Evolutionary conservation across 2,888 invertebrate genomes (phyloP).

Genomic region (Petrolisthes manimaculis): DNA sequence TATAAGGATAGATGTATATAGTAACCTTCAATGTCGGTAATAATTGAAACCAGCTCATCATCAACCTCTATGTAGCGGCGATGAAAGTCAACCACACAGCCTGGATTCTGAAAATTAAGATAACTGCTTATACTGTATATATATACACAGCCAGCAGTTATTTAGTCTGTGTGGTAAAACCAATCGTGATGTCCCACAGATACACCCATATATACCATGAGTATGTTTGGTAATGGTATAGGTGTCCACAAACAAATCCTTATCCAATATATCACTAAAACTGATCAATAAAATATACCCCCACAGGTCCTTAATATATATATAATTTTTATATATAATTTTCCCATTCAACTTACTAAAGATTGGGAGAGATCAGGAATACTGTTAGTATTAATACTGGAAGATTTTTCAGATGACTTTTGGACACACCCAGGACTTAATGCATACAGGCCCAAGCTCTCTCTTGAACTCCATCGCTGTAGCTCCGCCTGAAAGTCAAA

Average conservation of each 20-base stretch:
- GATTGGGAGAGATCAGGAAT: conserved; percentile 36
- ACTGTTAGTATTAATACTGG: conserved; percentile 19
- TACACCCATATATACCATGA: too few species aligned
- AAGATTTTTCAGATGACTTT: conserved; percentile 38
- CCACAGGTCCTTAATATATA: not conserved
- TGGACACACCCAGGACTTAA: conserved; percentile 50
- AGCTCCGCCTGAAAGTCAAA: conserved; percentile 46
- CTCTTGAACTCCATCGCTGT: conserved; percentile 61
- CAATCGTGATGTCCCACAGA: too few species aligned
- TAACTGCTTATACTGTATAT: not conserved
- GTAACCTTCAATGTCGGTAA: conserved; percentile 80
- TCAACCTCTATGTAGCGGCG: conserved; percentile 80
- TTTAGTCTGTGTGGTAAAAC: too few species aligned
- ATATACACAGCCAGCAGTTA: not conserved
- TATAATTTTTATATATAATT: not conserved
- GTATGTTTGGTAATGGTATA: too few species aligned
- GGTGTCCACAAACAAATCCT: too few species aligned
- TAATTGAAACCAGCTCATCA: conserved; percentile 79
- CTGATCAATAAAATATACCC: not conserved
- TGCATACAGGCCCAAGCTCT: conserved; percentile 50
- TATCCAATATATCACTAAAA: not conserved
- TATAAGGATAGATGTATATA: too few species aligned
- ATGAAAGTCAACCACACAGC: conserved; percentile 70
- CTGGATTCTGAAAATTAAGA: conserved; percentile 39
- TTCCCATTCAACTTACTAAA: conserved; percentile 23